phyloP scores from a whole-genome alignment of 2,113 vertebrate species.

The Eulemur rufifrons region DNA sequence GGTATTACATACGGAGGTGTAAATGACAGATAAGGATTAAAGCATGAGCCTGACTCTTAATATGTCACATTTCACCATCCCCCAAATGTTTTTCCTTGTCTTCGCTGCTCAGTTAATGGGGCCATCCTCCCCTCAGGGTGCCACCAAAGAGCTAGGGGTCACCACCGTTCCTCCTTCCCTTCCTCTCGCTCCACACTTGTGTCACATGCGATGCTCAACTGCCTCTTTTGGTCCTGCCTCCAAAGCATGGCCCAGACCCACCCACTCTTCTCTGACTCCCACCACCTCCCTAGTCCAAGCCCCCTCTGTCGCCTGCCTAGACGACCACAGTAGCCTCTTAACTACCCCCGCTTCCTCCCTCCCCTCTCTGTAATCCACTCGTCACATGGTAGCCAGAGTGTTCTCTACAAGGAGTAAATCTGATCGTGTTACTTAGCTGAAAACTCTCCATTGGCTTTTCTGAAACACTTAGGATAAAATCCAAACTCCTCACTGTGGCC shows the following conservation, averaged over 20 bases:
- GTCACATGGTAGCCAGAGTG: not conserved
- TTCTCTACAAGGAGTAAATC: not conserved
- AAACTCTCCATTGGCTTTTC: not conserved
- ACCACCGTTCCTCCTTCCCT: not conserved
- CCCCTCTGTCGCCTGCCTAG: not conserved
- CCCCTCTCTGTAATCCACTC: not conserved
- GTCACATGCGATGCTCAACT: accelerated
- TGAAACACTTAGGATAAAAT: not conserved
- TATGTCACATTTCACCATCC: not conserved
- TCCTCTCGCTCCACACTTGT: not conserved
- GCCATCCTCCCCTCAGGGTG: not conserved
- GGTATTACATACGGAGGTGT: not conserved
- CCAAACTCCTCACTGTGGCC: not conserved
- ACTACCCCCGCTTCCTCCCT: not conserved
- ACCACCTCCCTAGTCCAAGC: not conserved
- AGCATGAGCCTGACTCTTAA: not conserved
- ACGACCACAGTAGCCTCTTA: accelerated
- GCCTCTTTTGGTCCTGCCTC: not conserved
- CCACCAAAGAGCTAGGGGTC: not conserved
- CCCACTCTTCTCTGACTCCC: too few species aligned
- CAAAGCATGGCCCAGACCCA: not conserved
- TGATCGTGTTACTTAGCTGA: not conserved
- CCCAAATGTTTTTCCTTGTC: not conserved
- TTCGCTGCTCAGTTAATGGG: not conserved
- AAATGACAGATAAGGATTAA: not conserved